Percentiles rank a stretch among this genome's conserved stretches.
Conservation (phyloP, 2,797 vertebrate genomes). For the Darevskia nairensis region DNA sequence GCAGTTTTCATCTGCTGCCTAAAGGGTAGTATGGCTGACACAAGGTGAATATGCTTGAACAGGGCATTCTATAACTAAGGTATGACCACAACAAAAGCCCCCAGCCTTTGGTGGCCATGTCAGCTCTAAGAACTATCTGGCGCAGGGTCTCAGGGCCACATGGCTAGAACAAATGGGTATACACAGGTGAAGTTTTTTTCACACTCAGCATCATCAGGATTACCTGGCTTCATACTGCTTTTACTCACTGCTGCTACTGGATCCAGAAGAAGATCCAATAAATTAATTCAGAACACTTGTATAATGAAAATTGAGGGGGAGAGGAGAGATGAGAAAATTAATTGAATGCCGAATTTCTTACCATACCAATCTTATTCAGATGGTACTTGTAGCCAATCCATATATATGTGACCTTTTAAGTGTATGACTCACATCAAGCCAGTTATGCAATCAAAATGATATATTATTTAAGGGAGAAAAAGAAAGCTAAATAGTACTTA, state of each 20-base stretch:
- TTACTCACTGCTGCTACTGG: slow-evolving; percentile 39
- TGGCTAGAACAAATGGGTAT: no score
- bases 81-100: not conserved
- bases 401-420: slow-evolving; percentile 56
- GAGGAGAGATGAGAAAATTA: slow-evolving; percentile 28
- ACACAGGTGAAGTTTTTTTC: not conserved
- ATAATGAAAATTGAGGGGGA: slow-evolving; percentile 23
- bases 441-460: slow-evolving; percentile 73
- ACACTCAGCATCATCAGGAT: not conserved
- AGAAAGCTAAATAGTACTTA: slow-evolving; percentile 77
- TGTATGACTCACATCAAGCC: slow-evolving; percentile 69
- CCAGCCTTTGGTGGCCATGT: not conserved
- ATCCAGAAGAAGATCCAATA: slow-evolving; percentile 17
- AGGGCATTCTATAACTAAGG: not conserved
- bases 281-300: slow-evolving; percentile 31
- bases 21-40: no score
- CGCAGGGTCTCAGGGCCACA: not conserved
- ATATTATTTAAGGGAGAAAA: slow-evolving; percentile 73
- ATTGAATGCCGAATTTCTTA: slow-evolving; percentile 32
- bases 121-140: not conserved
- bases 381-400: slow-evolving; percentile 59
- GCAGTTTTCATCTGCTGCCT: not conserved
- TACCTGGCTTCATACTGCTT: slow-evolving; percentile 24
- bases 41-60: not conserved
- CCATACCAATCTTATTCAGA: slow-evolving; percentile 30